Conservation (phyloP, 2,888 invertebrate genomes). For the Xestia rhomboidea region DNA sequence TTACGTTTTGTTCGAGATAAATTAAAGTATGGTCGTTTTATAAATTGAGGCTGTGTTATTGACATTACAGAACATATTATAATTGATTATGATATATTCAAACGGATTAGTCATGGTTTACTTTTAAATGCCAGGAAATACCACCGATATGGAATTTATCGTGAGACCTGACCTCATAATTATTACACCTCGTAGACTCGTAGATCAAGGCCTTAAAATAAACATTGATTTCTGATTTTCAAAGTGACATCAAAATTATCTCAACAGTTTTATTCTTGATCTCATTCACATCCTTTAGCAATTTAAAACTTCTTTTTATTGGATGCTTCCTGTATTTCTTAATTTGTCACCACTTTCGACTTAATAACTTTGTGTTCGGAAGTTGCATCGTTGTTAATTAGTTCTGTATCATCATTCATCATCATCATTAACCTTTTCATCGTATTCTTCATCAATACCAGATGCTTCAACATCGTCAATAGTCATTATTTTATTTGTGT, state of each 20-base stretch:
- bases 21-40: constrained; percentile 11
- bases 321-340: constrained; percentile 17
- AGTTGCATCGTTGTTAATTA: background rate
- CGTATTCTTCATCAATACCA: background rate
- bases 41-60: constrained; percentile 20
- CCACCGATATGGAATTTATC: constrained; percentile 35
- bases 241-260: constrained; percentile 5
- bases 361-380: background rate
- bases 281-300: constrained; percentile 2
- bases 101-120: constrained; percentile 46
- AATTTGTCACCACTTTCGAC: background rate
- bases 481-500: background rate
- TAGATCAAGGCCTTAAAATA: constrained; percentile 16
- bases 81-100: constrained; percentile 36
- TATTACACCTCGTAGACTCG: constrained; percentile 8
- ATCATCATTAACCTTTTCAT: background rate
- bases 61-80: constrained; percentile 15
- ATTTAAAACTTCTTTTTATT: constrained; percentile 2
- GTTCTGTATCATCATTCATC: no score
- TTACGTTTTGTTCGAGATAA: background rate
- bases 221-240: background rate
- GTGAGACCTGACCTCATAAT: constrained; percentile 42
- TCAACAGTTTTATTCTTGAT: background rate
- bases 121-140: constrained; percentile 54
- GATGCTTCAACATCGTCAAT: background rate